phyloP scores from a whole-genome alignment of 2,113 vertebrate species.

The Sinocyclocheilus anshuiensis region DNA sequence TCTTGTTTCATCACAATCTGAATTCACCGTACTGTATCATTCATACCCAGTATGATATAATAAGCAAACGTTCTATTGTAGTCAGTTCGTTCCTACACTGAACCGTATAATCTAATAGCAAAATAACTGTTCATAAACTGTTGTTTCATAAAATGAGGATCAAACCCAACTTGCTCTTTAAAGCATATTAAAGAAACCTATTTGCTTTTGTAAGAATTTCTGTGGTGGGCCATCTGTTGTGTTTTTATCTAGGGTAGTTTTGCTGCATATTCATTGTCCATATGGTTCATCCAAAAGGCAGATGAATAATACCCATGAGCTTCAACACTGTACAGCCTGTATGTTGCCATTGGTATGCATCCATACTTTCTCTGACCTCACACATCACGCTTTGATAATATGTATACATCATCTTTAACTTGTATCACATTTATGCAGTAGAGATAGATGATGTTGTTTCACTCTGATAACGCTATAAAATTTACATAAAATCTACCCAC shows the following conservation, averaged over 20 bases:
- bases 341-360: slow-evolving; percentile 29
- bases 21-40: not conserved
- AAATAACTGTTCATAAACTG: not conserved
- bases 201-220: not conserved
- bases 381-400: slow-evolving; percentile 10
- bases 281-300: slow-evolving; percentile 5
- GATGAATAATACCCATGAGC: not conserved
- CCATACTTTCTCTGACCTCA: slow-evolving; percentile 26
- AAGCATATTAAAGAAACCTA: not conserved
- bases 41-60: not conserved
- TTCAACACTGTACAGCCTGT: slow-evolving; percentile 21
- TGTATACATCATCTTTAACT: not conserved
- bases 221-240: not conserved
- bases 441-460: not conserved
- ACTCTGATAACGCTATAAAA: not conserved
- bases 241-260: not conserved
- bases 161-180: not conserved
- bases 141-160: not conserved
- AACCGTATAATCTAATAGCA: not conserved
- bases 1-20: not conserved
- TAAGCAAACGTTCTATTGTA: not conserved
- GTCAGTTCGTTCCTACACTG: not conserved
- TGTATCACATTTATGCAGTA: not conserved
- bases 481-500: slow-evolving; percentile 13
- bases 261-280: slow-evolving; percentile 23